phyloP scores from a whole-genome alignment of 2,888 invertebrate species.

The Lacanobia oleracea region DNA sequence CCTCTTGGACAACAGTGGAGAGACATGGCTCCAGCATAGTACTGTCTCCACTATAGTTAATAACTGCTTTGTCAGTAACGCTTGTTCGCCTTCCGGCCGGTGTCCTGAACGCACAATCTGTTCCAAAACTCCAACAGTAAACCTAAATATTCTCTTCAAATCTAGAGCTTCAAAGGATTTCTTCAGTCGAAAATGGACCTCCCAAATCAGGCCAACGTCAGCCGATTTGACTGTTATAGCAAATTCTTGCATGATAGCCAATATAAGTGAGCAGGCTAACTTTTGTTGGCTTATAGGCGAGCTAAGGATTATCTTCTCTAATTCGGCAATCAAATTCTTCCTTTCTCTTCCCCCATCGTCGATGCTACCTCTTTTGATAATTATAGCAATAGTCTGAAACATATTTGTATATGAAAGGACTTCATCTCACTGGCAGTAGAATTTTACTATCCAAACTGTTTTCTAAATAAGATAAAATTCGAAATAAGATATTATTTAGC shows the following conservation, averaged over 20 bases:
- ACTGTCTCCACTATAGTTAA: conserved; percentile 95
- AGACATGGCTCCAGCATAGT: conserved; percentile 95
- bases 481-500: background rate
- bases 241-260: conserved; percentile 96
- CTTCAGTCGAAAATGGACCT: conserved; percentile 96
- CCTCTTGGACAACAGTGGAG: conserved; percentile 92
- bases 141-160: conserved; percentile 94
- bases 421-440: background rate
- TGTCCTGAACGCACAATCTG: conserved; percentile 85
- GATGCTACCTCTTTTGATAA: conserved; percentile 95
- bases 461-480: background rate
- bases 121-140: conserved; percentile 85
- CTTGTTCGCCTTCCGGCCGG: conserved; percentile 88
- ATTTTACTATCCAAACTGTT: background rate
- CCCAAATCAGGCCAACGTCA: conserved; percentile 97
- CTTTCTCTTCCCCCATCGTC: conserved; percentile 93
- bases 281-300: conserved; percentile 95
- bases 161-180: conserved; percentile 95
- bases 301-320: conserved; percentile 95
- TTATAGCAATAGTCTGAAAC: conserved; percentile 95
- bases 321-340: conserved; percentile 92
- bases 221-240: conserved; percentile 96
- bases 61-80: conserved; percentile 92
- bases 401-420: background rate
- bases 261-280: conserved; percentile 95